These are phyloP conservation scores for Apistogramma diplotaenia DNA, from an alignment of 2,113 vertebrate genomes.

Conservation along the genomic window DNA sequence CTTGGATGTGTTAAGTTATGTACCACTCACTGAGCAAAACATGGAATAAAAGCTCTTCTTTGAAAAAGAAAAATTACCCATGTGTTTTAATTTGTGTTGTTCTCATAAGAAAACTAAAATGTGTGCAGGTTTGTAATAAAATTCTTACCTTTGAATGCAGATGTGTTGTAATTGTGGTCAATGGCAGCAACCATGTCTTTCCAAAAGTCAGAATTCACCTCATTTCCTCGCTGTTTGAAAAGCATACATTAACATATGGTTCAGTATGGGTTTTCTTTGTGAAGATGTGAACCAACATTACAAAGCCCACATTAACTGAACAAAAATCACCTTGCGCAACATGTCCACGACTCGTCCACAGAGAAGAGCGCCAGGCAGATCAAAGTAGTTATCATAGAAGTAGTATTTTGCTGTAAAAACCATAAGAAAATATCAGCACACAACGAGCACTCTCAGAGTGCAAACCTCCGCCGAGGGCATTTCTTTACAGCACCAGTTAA, in stretches of 20 bases:
- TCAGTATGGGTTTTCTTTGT: neutral
- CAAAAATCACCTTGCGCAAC: conserved; percentile 83
- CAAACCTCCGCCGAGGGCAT: too few species aligned
- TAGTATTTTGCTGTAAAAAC: conserved; percentile 88
- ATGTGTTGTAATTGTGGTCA: conserved; percentile 94
- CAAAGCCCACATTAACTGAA: neutral
- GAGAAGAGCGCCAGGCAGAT: conserved; percentile 90
- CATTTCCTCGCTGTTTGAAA: conserved; percentile 79
- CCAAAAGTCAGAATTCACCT: conserved; percentile 91
- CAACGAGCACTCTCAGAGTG: too few species aligned
- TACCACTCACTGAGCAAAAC: conserved; percentile 67
- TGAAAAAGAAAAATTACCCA: conserved; percentile 45
- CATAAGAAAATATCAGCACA: conserved; percentile 14
- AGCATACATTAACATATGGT: conserved; percentile 6
- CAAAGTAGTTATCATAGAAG: conserved; percentile 97
- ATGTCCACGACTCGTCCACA: conserved; percentile 89
- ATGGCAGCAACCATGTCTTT: conserved; percentile 92
- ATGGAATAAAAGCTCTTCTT: conserved; percentile 72
- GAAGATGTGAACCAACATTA: neutral
- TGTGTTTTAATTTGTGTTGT: conserved; percentile 1
- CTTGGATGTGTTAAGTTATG: conserved; percentile 63
- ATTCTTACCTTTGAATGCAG: conserved; percentile 92
- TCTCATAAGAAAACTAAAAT: neutral
- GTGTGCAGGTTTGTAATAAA: neutral
- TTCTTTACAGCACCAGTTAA: too few species aligned